phyloP scores from a whole-genome alignment of 2,888 invertebrate genomes.

The Acanthosepion esculentum region DNA sequence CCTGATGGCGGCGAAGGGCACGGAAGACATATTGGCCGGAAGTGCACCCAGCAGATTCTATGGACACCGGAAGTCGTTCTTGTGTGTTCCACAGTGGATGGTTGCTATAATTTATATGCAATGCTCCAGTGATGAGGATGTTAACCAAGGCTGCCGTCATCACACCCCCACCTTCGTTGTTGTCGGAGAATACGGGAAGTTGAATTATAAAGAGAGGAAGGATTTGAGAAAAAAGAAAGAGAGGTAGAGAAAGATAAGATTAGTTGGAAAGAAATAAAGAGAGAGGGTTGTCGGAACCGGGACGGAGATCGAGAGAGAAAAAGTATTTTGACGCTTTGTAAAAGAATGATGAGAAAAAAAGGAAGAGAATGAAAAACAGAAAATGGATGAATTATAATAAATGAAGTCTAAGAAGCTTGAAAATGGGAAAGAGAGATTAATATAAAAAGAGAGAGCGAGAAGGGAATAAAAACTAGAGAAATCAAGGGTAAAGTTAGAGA shows the following conservation, averaged over 20 bases:
- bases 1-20: conserved; percentile 6
- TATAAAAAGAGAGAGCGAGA: no score
- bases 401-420: no score
- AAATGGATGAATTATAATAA: no score
- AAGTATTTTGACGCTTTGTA: not conserved
- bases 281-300: not conserved
- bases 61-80: conserved; percentile 33
- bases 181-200: not conserved
- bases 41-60: conserved; percentile 33
- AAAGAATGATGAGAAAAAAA: not conserved
- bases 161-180: not conserved
- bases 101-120: conserved; percentile 33
- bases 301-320: no score
- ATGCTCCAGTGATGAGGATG: conserved; percentile 33
- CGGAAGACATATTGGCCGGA: conserved; percentile 33
- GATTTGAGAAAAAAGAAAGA: not conserved
- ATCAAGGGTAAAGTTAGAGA: no score
- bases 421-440: no score
- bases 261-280: not conserved
- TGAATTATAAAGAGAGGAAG: not conserved
- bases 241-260: not conserved
- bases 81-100: not conserved
- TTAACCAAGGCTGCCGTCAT: not conserved
- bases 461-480: no score
- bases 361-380: not conserved